A percentile compares a stretch with the other conserved stretches of the same genome.
These are phyloP conservation scores for Alaudala cheleensis DNA, from an alignment of 2,113 vertebrate species.

Conservation along the genomic window DNA sequence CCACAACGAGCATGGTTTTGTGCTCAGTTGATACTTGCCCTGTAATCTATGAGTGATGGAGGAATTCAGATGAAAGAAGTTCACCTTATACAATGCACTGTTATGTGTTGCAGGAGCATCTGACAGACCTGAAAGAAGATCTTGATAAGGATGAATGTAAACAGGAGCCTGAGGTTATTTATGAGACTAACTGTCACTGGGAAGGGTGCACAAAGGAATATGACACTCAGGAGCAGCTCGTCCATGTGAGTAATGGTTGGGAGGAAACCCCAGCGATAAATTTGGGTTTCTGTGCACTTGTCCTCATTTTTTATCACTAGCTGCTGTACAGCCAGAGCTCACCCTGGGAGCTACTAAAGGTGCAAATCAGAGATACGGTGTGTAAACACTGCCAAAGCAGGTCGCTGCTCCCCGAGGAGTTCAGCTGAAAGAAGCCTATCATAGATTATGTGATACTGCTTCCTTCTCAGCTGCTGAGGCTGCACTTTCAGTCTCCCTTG, in stretches of 20 bases:
- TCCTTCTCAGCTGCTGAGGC: conserved; percentile 36
- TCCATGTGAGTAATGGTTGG: conserved; percentile 87
- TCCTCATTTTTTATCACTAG: conserved; percentile 60
- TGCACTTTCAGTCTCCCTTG: neutral
- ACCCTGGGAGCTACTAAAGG: conserved; percentile 61
- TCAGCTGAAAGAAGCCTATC: conserved; percentile 38
- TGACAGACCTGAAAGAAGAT: conserved; percentile 92
- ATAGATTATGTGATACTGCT: conserved; percentile 56
- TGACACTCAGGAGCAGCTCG: conserved; percentile 96
- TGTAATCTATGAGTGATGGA: conserved; percentile 31
- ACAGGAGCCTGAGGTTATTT: conserved; percentile 93
- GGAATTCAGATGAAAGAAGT: conserved; percentile 42
- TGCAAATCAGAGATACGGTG: conserved; percentile 39
- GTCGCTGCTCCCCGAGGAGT: neutral
- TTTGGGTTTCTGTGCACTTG: conserved; percentile 52
- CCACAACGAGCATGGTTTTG: neutral
- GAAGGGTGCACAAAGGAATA: conserved; percentile 94
- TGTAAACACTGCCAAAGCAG: conserved; percentile 63
- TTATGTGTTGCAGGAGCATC: conserved; percentile 82
- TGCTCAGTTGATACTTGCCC: conserved; percentile 4
- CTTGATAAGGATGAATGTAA: conserved; percentile 96
- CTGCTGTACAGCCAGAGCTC: conserved; percentile 41
- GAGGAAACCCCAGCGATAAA: conserved; percentile 47
- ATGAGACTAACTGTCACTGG: conserved; percentile 99
- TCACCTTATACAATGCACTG: neutral